Evolutionary conservation across 2,888 invertebrate species (phyloP).

Genomic region (Leucophenga montana): DNA sequence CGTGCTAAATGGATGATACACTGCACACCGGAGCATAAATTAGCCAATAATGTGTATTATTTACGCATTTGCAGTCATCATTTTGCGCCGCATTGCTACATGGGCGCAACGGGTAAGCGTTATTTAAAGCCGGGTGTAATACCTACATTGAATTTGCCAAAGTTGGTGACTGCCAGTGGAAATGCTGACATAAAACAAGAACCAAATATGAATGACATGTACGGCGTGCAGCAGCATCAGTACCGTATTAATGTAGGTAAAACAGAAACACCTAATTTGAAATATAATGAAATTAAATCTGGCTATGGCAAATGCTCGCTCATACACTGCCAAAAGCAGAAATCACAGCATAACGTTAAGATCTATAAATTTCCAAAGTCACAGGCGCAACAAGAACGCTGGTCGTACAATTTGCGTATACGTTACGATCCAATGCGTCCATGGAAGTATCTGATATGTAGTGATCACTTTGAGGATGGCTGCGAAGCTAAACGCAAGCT

Average conservation of each 20-base stretch:
- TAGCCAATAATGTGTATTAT: slow-evolving; percentile 7
- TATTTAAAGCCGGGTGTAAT: slow-evolving; percentile 36
- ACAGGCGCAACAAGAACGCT: slow-evolving; percentile 47
- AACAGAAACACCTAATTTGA: neutral
- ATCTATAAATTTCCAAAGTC: slow-evolving; percentile 58
- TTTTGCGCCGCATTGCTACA: slow-evolving; percentile 37
- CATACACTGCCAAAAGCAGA: slow-evolving; percentile 56
- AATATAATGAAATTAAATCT: slow-evolving; percentile 54
- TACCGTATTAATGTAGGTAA: too few relatives aligned
- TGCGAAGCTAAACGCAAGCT: slow-evolving; percentile 55
- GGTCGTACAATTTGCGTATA: slow-evolving; percentile 57
- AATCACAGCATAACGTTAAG: slow-evolving; percentile 54
- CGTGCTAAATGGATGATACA: slow-evolving; percentile 39
- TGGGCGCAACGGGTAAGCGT: slow-evolving; percentile 26
- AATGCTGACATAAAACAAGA: neutral
- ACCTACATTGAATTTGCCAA: slow-evolving; percentile 39
- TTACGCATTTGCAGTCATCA: slow-evolving; percentile 38
- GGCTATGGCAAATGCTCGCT: slow-evolving; percentile 59
- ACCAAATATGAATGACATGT: neutral
- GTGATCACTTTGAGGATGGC: slow-evolving; percentile 53
- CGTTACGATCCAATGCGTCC: slow-evolving; percentile 54
- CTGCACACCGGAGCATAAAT: neutral
- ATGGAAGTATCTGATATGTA: slow-evolving; percentile 61
- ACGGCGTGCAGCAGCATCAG: neutral
- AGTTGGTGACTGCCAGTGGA: neutral